These are phyloP conservation scores for Clanis bilineata DNA, from an alignment of 2,888 invertebrate species.

Conservation along the genomic window DNA sequence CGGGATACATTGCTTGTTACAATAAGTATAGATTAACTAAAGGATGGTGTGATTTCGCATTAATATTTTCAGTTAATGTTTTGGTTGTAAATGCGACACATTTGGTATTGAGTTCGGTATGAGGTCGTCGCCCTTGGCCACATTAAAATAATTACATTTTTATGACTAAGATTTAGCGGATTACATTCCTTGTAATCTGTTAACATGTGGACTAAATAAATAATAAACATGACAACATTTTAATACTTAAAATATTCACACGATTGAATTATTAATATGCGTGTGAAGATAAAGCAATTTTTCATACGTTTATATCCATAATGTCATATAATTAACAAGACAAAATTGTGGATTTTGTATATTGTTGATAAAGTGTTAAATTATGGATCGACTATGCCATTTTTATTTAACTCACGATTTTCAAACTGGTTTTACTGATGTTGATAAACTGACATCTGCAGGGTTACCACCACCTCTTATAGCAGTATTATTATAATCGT, in stretches of 20 bases:
- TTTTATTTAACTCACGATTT: neutral
- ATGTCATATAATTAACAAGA: neutral
- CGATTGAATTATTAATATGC: neutral
- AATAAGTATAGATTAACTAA: no score
- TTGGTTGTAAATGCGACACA: neutral
- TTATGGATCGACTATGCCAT: neutral
- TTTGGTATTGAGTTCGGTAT: neutral
- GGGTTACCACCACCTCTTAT: no score
- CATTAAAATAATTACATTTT: conserved; percentile 14
- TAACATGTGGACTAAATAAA: conserved; percentile 1
- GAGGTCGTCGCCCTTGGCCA: neutral
- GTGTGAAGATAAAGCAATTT: neutral
- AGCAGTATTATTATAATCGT: no score
- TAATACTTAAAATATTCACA: neutral
- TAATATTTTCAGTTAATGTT: neutral
- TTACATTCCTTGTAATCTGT: conserved; percentile 4
- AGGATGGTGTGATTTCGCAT: no score
- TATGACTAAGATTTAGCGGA: conserved; percentile 10
- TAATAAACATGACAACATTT: neutral
- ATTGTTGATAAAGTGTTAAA: neutral
- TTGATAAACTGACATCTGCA: neutral
- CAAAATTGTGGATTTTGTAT: neutral
- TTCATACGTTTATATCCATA: neutral
- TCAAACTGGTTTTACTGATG: neutral
- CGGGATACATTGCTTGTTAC: no score